Evolutionary conservation across 2,888 invertebrate species (phyloP), one percentile per base, ranked within the genome.

Genomic region (Tinea semifulvella): DNA sequence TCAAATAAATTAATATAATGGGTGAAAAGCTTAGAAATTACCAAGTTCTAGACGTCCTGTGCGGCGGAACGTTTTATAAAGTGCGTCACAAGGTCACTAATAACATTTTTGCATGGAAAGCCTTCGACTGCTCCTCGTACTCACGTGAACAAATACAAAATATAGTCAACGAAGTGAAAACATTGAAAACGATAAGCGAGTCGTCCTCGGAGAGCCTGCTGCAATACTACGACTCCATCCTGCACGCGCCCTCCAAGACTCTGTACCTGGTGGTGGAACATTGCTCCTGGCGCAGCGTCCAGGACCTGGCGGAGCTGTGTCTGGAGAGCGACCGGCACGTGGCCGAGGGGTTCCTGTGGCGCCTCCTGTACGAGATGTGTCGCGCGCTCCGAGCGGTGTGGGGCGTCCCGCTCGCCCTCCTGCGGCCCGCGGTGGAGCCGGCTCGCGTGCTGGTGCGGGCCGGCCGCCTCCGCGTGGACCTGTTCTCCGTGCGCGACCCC

Each of bases 21-120:
- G 18, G 36, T 48, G 69, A 65, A 61, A 77, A 77, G 62, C 56
- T 81, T 51, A 75, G 67, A 56, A 69, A 79, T 56, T 81, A 79
- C 65, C 76, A 77, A 69, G 80, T 81, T 57, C 58, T 80, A 59
- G 81, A 81, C 63, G 71, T 81, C 56, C 63, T 77, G 60, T 68
- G 74, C 58, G 67, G 71, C 49, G 77, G 77, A 52, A 73, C 77
- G 56, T 74, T 79, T 66, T 81, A 81, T 53, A 80, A 80, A 73
- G 81, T 82, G 55, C 67, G 67, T 55, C 79, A 81, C 73, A 81
- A 81, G 74, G 74, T 72, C 70, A 79, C 74, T 52, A 70, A 73
- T 61, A 71, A 72, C 56, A 68, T 79, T 63, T 77, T 74, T 59
- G 70, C 75, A 56, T 82, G 81, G 81, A 77, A 74, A 62, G 81